Conservation (phyloP, 1,140 invertebrate genomes). For the Euwallacea similis region DNA sequence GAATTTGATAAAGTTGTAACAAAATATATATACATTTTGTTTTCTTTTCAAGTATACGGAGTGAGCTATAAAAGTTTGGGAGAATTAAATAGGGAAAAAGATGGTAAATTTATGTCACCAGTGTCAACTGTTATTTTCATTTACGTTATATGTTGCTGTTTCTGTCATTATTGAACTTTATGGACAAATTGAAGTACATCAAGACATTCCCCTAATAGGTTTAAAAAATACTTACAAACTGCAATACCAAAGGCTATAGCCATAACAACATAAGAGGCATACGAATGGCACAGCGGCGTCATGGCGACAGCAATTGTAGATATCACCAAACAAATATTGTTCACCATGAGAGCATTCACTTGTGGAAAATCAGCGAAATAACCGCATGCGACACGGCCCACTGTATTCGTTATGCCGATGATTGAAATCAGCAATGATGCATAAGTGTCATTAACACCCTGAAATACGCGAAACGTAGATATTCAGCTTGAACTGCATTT, state of each 20-base stretch:
- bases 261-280: conserved; percentile 75
- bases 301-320: conserved; percentile 83
- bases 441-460: conserved; percentile 72
- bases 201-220: background rate
- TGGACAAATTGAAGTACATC: too few species aligned
- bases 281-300: conserved; percentile 82
- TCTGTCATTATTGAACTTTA: too few species aligned
- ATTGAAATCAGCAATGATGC: conserved; percentile 90
- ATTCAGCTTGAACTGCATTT: too few species aligned
- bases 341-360: conserved; percentile 89
- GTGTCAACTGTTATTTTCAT: too few species aligned
- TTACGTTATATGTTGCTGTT: too few species aligned
- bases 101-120: too few species aligned
- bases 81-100: too few species aligned
- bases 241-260: conserved; percentile 94
- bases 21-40: background rate
- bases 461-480: conserved; percentile 44
- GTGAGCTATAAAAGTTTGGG: too few species aligned
- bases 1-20: background rate
- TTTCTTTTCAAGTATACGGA: too few species aligned
- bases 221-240: conserved; percentile 76
- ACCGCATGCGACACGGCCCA: conserved; percentile 85
- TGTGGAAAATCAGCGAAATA: conserved; percentile 83
- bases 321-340: conserved; percentile 90
- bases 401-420: conserved; percentile 93